phyloP scores from a whole-genome alignment of 2,888 invertebrate genomes.

The Drosophila hamatofila region DNA sequence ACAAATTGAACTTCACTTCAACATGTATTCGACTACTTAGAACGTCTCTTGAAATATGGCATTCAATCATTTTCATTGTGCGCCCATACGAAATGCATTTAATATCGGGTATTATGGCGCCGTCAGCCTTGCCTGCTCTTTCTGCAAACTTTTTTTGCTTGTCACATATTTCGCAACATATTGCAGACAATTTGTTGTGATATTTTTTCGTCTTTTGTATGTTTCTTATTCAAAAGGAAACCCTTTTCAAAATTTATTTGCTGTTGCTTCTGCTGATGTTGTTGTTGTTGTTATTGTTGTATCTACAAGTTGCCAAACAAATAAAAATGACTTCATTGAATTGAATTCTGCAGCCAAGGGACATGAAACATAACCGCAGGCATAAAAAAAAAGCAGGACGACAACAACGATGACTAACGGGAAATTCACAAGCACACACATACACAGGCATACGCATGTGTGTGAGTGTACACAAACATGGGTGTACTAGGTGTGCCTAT shows the following conservation, averaged over 20 bases:
- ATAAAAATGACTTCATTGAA: slow-evolving; percentile 79
- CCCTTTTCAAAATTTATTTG: slow-evolving; percentile 63
- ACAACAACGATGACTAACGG: slow-evolving; percentile 50
- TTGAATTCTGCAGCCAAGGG: slow-evolving; percentile 63
- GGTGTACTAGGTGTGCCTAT: slow-evolving; percentile 17
- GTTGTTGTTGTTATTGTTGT: slow-evolving; percentile 23
- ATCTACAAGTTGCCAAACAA: slow-evolving; percentile 70
- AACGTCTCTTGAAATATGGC: slow-evolving; percentile 47
- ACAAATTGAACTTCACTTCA: slow-evolving; percentile 44
- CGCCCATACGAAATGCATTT: slow-evolving; percentile 59
- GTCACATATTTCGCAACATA: slow-evolving; percentile 51
- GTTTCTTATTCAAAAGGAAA: slow-evolving; percentile 40
- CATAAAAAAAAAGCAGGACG: slow-evolving; percentile 11
- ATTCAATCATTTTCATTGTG: slow-evolving; percentile 71
- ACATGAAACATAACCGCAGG: slow-evolving; percentile 34
- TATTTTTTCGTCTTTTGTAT: slow-evolving; percentile 30
- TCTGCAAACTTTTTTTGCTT: slow-evolving; percentile 15
- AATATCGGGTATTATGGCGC: slow-evolving; percentile 68
- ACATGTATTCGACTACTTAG: slow-evolving; percentile 30
- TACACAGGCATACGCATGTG: background rate
- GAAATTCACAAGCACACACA: slow-evolving; percentile 19
- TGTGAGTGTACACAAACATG: background rate
- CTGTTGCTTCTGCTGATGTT: slow-evolving; percentile 10
- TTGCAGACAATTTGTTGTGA: slow-evolving; percentile 55
- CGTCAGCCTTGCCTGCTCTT: background rate